Conservation (phyloP, 1,140 invertebrate species). For the Drosophila nigromelanica region DNA sequence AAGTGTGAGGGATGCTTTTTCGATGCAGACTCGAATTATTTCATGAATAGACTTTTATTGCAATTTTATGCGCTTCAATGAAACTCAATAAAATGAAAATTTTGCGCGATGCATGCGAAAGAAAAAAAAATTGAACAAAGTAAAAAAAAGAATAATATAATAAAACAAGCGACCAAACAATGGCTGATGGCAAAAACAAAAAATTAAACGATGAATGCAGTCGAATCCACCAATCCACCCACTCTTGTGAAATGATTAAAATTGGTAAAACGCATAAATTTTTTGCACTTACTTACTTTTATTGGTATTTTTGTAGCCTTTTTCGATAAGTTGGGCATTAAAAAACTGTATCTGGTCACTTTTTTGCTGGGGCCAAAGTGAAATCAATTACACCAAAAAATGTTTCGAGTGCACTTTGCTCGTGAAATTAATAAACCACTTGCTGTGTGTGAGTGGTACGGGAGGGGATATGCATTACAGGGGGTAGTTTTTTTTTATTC, state of each 20-base stretch:
- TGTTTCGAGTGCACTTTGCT: constrained; percentile 58
- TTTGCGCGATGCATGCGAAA: constrained; percentile 26
- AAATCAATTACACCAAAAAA: constrained; percentile 71
- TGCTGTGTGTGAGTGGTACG: neutral
- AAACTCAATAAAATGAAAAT: constrained; percentile 77
- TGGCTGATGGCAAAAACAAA: constrained; percentile 19
- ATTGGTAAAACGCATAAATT: constrained; percentile 45
- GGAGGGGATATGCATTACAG: neutral
- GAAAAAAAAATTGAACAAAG: constrained; percentile 15
- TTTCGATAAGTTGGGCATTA: constrained; percentile 31
- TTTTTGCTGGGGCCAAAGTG: constrained; percentile 43
- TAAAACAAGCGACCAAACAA: constrained; percentile 32
- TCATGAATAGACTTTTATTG: constrained; percentile 74
- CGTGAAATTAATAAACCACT: constrained; percentile 73
- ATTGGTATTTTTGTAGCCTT: constrained; percentile 23
- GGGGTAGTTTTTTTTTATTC: constrained; percentile 42
- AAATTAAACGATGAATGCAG: constrained; percentile 15
- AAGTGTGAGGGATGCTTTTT: constrained; percentile 20
- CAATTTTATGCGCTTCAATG: constrained; percentile 80
- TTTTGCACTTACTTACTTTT: constrained; percentile 36
- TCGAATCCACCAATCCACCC: neutral
- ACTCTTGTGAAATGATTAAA: constrained; percentile 43
- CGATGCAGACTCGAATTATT: constrained; percentile 33
- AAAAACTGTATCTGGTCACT: constrained; percentile 38
- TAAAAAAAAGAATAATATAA: constrained; percentile 40